A percentile compares a stretch with the other conserved stretches of the same genome.
These are phyloP conservation scores for Perca fluviatilis DNA, from an alignment of 2,113 vertebrate genomes.

Conservation along the genomic window DNA sequence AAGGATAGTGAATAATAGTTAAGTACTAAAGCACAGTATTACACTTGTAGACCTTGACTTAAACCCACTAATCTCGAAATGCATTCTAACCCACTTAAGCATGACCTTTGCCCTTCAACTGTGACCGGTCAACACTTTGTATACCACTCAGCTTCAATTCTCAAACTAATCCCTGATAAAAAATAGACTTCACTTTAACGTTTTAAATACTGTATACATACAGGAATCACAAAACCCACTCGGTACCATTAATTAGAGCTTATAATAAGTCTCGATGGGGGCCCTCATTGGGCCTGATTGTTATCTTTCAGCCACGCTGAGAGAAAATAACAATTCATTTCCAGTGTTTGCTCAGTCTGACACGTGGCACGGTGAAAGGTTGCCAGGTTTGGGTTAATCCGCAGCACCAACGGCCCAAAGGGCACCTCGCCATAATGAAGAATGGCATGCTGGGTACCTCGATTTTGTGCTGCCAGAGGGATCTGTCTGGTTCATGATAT, in stretches of 20 bases:
- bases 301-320: constrained; percentile 34
- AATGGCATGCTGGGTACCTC: constrained; percentile 63
- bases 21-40: constrained; percentile 14
- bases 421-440: constrained; percentile 48
- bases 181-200: constrained; percentile 4
- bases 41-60: constrained; percentile 49
- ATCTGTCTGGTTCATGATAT: constrained; percentile 71
- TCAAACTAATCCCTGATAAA: constrained; percentile 33
- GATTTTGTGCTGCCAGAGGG: constrained; percentile 47
- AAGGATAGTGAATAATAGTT: constrained; percentile 12
- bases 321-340: constrained; percentile 41
- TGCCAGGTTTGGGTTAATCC: constrained; percentile 66
- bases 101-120: constrained; percentile 51
- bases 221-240: not conserved
- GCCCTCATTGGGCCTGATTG: constrained; percentile 39
- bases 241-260: constrained; percentile 41
- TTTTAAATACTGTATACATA: constrained; percentile 40
- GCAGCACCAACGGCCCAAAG: constrained; percentile 42
- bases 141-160: constrained; percentile 17
- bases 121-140: constrained; percentile 25
- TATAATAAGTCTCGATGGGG: constrained; percentile 35
- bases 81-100: constrained; percentile 45
- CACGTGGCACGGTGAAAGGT: constrained; percentile 21
- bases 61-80: constrained; percentile 58
- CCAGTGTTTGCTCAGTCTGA: constrained; percentile 45